Evolutionary conservation across 1,140 invertebrate species (phyloP).

Genomic region (Mactra quadrangularis): DNA sequence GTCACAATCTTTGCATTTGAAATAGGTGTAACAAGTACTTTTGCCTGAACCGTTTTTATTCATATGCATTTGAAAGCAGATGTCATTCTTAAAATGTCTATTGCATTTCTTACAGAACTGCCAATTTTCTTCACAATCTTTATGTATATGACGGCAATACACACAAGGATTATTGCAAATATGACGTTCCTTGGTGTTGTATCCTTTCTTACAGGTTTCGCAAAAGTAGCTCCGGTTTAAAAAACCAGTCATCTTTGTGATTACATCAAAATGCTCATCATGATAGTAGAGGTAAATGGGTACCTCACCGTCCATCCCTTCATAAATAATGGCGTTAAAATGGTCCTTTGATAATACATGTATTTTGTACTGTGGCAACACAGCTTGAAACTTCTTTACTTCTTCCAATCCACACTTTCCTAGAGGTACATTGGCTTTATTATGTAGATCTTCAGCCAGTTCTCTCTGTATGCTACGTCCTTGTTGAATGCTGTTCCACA

Average conservation of each 20-base stretch:
- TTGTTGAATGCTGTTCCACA: conserved; percentile 15
- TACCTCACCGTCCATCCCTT: no score
- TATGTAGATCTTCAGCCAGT: conserved; percentile 19
- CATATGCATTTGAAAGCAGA: conserved; percentile 40
- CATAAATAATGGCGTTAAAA: no score
- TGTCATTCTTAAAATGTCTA: conserved; percentile 38
- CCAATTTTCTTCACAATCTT: conserved; percentile 32
- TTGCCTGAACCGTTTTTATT: conserved; percentile 36
- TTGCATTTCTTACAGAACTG: conserved; percentile 20
- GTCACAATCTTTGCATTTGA: no score
- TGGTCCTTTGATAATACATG: conserved; percentile 59
- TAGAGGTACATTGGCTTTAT: conserved; percentile 1
- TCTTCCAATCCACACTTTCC: conserved; percentile 21
- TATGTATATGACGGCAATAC: no score
- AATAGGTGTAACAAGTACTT: conserved; percentile 32
- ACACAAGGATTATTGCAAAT: conserved; percentile 50
- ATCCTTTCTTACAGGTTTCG: no score
- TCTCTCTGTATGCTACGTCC: no score
- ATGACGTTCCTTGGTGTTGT: conserved; percentile 40
- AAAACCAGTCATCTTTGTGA: no score
- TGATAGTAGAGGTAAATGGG: no score
- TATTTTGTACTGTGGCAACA: conserved; percentile 26
- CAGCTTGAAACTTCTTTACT: no score
- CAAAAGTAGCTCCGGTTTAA: no score
- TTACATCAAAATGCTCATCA: no score